A percentile compares a stretch with the other conserved stretches of the same genome.
Conservation (phyloP, 2,888 invertebrate genomes). For the Netelia inedita region DNA sequence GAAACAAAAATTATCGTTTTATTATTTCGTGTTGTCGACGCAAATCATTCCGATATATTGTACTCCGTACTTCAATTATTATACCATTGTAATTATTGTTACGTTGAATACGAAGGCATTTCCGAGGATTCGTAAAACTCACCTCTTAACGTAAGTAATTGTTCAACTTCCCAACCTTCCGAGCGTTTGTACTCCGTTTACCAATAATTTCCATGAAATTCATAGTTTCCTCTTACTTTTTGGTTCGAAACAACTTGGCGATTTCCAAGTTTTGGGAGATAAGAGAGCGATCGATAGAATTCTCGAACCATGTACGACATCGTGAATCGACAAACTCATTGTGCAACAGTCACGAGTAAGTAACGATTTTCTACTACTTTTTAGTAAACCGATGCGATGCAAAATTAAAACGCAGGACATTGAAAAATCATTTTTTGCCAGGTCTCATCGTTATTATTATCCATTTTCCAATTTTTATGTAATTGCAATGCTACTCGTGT, state of each 20-base stretch:
- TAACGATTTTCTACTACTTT: not conserved
- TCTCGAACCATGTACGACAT: not conserved
- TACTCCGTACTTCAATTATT: conserved; percentile 35
- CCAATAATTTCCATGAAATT: too few species aligned
- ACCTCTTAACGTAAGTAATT: not conserved
- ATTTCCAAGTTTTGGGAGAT: too few species aligned
- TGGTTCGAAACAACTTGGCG: too few species aligned
- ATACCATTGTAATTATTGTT: conserved; percentile 49
- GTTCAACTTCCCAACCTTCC: not conserved
- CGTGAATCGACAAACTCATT: not conserved
- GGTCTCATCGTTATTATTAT: conserved; percentile 37
- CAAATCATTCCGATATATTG: not conserved
- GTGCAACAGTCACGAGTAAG: not conserved
- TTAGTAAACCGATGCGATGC: not conserved
- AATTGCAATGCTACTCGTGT: conserved; percentile 39
- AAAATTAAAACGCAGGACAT: not conserved
- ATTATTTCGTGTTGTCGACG: conserved; percentile 8
- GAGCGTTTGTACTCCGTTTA: not conserved
- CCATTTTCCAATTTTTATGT: conserved; percentile 26
- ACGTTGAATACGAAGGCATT: conserved; percentile 11
- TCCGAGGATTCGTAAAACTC: not conserved
- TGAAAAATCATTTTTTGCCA: not conserved
- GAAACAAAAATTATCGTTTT: conserved; percentile 11
- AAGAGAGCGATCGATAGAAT: not conserved
- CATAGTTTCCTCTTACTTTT: not conserved